Conservation (phyloP, 2,797 vertebrate species). For the Cheirogaleus major region DNA sequence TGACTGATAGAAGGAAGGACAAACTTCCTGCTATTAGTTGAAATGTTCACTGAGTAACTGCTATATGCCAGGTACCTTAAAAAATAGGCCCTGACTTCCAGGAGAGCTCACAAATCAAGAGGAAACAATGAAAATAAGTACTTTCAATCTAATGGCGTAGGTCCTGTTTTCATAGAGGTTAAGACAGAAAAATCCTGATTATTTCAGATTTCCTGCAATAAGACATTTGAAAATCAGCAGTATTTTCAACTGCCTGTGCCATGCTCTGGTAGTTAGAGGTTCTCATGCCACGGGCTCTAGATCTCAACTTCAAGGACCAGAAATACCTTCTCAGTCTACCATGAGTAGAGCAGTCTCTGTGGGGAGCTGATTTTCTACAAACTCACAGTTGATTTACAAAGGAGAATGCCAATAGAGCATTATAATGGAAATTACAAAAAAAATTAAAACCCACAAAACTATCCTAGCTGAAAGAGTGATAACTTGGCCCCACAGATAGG, state of each 20-base stretch:
- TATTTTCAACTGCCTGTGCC: neutral
- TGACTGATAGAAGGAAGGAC: neutral
- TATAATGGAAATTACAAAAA: neutral
- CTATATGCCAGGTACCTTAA: neutral
- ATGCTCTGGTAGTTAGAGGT: neutral
- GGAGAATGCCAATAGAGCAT: neutral
- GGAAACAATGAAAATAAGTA: neutral
- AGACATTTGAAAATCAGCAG: neutral
- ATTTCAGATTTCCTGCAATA: conserved; percentile 20
- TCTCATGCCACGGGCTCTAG: neutral
- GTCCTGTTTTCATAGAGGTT: neutral
- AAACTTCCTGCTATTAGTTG: neutral
- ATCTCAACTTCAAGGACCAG: neutral
- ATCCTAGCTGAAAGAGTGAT: neutral
- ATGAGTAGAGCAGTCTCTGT: neutral
- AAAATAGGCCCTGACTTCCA: neutral
- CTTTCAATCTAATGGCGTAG: neutral
- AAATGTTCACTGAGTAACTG: neutral
- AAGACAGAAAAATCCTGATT: neutral
- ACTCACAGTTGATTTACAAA: neutral
- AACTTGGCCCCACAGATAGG: neutral
- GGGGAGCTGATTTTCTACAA: neutral
- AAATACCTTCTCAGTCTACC: neutral
- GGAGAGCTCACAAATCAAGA: neutral
- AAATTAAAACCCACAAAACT: too few species aligned